Base-by-base conservation (phyloP, 1,140 invertebrate genomes). In the Drosophila nikananu region DNA sequence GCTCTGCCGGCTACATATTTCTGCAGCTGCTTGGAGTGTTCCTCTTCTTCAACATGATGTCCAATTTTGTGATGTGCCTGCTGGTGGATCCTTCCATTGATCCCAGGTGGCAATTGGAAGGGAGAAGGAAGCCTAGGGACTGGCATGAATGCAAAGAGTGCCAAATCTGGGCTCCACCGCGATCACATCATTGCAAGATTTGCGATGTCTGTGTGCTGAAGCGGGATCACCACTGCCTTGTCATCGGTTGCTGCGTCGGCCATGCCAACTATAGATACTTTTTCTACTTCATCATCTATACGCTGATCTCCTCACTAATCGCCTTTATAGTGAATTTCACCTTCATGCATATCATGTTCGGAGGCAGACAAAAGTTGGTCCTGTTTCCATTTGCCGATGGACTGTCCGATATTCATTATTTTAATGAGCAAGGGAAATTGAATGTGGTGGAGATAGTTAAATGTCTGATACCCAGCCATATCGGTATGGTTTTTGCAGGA, bases 261-360 rank as follows among this genome's bases (percentile, higher is more conserved):
- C 60, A 63, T 37, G 60, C 13, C 0, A 63, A 63, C 60, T 63
- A 27, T 3, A 58, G 60, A 63, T 59, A 58, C 23, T 63, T 59
- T 0, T 27, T 63, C 13, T 63, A 25, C 15, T 63, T 63, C 9
- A 0, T 63, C 12, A 17, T 27, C 17, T 65, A 64, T 13, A 6
- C 8, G 13, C 3, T 60, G 23, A 60, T 64, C 9, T 41, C 61
- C 15, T 19, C 37, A 5, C 23, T 59, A 7, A 13, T 59, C 5
- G 23, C 12, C 12, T 42, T 59, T 19, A 19, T 42, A 23, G 3
- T 7, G 12, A 44, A 23, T 19, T 12, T 59, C 17, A 1, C 23
- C 4, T 59, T 27, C n/a, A 15, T 59, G 2, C 10, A 25, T 44
- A 1, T 15, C 13, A 23, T 59, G 7, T 12, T 13, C 4, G 23